These are phyloP conservation scores for Indri indri DNA, from an alignment of 2,113 vertebrate genomes.

Conservation along the genomic window DNA sequence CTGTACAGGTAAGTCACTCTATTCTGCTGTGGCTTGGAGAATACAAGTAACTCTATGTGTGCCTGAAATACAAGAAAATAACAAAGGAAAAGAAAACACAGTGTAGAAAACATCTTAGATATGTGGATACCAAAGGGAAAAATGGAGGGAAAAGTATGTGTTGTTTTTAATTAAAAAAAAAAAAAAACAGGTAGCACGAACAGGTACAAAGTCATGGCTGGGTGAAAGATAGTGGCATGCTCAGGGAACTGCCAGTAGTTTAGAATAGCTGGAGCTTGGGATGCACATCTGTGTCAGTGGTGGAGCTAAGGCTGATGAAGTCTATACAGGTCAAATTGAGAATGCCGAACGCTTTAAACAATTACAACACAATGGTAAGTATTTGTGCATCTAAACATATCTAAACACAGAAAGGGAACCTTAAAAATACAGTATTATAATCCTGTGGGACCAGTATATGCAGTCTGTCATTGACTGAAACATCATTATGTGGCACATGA, in stretches of 20 bases:
- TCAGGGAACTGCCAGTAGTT: not conserved
- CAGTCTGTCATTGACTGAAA: no score
- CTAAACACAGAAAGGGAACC: no score
- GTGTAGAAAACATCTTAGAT: not conserved
- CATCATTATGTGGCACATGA: not conserved
- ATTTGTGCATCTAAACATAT: not conserved
- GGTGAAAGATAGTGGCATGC: not conserved
- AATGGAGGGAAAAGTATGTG: not conserved
- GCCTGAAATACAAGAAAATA: not conserved
- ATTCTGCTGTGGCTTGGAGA: not conserved
- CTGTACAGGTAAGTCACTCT: not conserved
- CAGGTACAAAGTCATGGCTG: not conserved
- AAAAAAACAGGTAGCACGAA: not conserved
- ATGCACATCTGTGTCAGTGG: not conserved
- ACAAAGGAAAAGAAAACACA: not conserved
- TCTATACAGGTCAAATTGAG: not conserved
- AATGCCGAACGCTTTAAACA: not conserved
- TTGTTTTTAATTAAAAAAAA: not conserved
- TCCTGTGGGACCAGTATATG: no score
- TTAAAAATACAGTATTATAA: no score
- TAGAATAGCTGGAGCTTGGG: no score
- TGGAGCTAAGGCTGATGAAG: not conserved
- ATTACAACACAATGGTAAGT: not conserved
- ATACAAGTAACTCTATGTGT: not conserved
- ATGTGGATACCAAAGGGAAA: not conserved